Percentiles rank a stretch among this genome's conserved stretches.
Evolutionary conservation across 2,797 vertebrate species (phyloP).

Genomic region (Hyperoplus immaculatus): DNA sequence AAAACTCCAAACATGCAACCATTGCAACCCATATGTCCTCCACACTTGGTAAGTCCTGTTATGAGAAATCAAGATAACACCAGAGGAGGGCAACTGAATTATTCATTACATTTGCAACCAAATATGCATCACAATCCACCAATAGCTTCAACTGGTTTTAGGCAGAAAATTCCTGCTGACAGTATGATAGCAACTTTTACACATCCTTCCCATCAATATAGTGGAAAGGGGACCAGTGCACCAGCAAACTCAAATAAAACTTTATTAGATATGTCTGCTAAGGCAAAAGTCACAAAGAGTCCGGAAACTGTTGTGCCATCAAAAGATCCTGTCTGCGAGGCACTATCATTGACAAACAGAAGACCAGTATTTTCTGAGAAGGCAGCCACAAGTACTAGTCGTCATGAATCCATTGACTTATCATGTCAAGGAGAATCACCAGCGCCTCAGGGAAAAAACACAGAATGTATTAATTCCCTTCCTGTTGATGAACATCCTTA

Average conservation of each 20-base stretch:
- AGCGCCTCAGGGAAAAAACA: conserved; percentile 26
- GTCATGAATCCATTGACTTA: conserved; percentile 68
- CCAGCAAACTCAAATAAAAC: conserved; percentile 78
- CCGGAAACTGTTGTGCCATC: conserved; percentile 50
- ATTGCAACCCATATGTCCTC: conserved; percentile 14
- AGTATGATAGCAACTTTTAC: conserved; percentile 24
- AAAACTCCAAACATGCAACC: conserved; percentile 13
- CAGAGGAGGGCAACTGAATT: conserved; percentile 16
- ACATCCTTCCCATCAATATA: conserved; percentile 14
- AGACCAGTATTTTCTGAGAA: conserved; percentile 41
- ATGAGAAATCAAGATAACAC: conserved; percentile 32
- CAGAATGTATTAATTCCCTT: conserved; percentile 13
- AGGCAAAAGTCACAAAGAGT: conserved; percentile 20
- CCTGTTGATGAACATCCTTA: conserved; percentile 16
- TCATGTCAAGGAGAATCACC: conserved; percentile 52
- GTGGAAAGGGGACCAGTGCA: conserved; percentile 55
- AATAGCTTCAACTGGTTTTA: conserved; percentile 7
- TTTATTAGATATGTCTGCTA: conserved; percentile 79
- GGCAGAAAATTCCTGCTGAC: conserved; percentile 22
- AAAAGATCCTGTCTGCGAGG: conserved; percentile 66
- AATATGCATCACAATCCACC: conserved; percentile 36
- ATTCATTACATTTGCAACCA: not conserved
- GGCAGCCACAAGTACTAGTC: conserved; percentile 27
- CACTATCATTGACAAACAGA: conserved; percentile 70
- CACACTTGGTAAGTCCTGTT: conserved; percentile 33